Percentiles rank a stretch among this genome's conserved stretches.
These are phyloP conservation scores for Chelonus formosanus DNA, from an alignment of 2,888 invertebrate genomes.

Conservation along the genomic window DNA sequence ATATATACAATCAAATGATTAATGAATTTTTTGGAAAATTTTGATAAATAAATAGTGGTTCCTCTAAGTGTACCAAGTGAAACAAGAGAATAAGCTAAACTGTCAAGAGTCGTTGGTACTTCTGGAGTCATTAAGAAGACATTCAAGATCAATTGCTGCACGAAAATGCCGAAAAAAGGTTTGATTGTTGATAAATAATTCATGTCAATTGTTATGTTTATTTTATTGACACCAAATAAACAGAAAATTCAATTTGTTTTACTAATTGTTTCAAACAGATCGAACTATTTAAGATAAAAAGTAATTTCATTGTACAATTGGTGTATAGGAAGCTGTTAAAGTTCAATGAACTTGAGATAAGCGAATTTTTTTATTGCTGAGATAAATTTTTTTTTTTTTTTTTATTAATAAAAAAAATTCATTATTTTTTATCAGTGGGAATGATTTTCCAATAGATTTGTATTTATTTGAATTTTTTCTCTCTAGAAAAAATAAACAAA, in stretches of 20 bases:
- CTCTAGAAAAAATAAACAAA: too few relatives aligned
- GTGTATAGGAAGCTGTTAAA: conserved; percentile 4
- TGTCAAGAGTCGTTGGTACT: conserved; percentile 54
- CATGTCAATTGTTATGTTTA: too few relatives aligned
- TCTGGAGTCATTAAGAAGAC: conserved; percentile 85
- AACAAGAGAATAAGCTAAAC: too few relatives aligned
- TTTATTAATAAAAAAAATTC: too few relatives aligned
- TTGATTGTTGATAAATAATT: conserved; percentile 50
- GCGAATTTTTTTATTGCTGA: neutral
- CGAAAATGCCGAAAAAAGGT: conserved; percentile 84
- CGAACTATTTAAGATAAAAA: too few relatives aligned
- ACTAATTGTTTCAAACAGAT: too few relatives aligned
- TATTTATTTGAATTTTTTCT: too few relatives aligned
- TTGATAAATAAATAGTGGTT: neutral
- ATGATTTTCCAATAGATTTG: too few relatives aligned
- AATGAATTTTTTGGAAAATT: neutral
- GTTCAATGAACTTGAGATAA: conserved; percentile 10
- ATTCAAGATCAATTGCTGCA: conserved; percentile 87
- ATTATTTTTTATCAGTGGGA: too few relatives aligned
- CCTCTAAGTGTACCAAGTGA: neutral
- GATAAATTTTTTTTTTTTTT: neutral
- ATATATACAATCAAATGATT: too few relatives aligned
- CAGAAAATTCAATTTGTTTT: too few relatives aligned
- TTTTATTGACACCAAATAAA: too few relatives aligned
- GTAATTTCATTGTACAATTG: neutral